Evolutionary conservation across 2,113 vertebrate species (phyloP), one percentile per base, ranked within the genome.

Genomic region (Syngnathus scovelli): DNA sequence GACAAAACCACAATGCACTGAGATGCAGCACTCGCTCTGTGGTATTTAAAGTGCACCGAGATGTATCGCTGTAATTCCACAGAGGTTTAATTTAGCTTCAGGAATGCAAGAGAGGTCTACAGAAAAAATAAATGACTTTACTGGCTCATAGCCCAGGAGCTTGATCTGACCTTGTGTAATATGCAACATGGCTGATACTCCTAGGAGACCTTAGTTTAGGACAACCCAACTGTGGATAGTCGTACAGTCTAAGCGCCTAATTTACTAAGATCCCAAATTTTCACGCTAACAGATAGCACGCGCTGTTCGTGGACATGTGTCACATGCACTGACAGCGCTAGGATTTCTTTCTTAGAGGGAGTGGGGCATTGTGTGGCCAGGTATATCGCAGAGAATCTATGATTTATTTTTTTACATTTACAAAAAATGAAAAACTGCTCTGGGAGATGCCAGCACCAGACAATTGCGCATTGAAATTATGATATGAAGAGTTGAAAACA

Each of bases 11-110:
- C 61, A 49, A 46, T 66, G 11, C 18, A 67, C 37, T 23, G 23
- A 37, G 75, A 72, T 55, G 37, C 58, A 58, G 70, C 7, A 61
- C 74, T 70, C 69, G 64, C 63, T 75, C 67, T 68, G 67, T 64
- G 9, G 11, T 71, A 66, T 72, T 74, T 79, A 69, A 74, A 77
- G 61, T 66, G 66, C 74, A 66, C 77, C 39, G 60, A 76, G 63
- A 74, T 61, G 71, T 54, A 76, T 64, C 8, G 54, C 64, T 51
- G 51, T 52, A 78, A 71, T 69, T 76, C 70, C 38, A 4, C 67
- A 58, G 70, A 39, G 9, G 56, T 71, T 64, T 64, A 39, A 70
- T 65, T 66, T 70, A 74, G 74, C 78, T 64, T 56, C 2, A 74
- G 76, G 69, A 44, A 36, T 5, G 43, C 23, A 13, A 67, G 67